A percentile compares a stretch with the other conserved stretches of the same genome.
Evolutionary conservation across 2,888 invertebrate species (phyloP).

Genomic region (Drosophila neonasuta): DNA sequence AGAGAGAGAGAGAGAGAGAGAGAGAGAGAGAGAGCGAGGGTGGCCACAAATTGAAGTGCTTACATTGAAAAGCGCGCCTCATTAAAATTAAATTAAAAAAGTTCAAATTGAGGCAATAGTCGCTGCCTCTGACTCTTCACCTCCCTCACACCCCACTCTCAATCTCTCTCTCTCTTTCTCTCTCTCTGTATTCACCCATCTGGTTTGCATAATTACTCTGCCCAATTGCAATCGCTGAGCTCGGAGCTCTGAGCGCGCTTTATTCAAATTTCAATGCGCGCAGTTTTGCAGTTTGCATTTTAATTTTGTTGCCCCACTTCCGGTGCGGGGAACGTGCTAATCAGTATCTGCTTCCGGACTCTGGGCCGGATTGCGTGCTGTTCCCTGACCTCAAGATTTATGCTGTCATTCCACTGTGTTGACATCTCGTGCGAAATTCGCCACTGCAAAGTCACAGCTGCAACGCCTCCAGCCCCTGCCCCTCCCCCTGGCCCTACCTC

Average conservation of each 20-base stretch:
- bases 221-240: conserved; percentile 48
- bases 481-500: too few relatives aligned
- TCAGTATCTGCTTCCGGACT: conserved; percentile 53
- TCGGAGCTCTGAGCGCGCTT: conserved; percentile 34
- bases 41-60: conserved; percentile 47
- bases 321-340: conserved; percentile 45
- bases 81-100: conserved; percentile 65
- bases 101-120: conserved; percentile 46
- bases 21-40: neutral
- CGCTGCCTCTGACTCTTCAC: neutral
- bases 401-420: conserved; percentile 44
- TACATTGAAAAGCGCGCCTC: conserved; percentile 55
- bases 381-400: conserved; percentile 48
- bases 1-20: too few relatives aligned
- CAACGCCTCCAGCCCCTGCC: conserved; percentile 24
- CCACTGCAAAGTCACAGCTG: conserved; percentile 29
- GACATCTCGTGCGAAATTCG: conserved; percentile 53
- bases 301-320: conserved; percentile 55
- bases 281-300: conserved; percentile 55
- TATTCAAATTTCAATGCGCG: conserved; percentile 47
- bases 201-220: conserved; percentile 57
- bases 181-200: conserved; percentile 23
- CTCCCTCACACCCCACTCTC: too few relatives aligned
- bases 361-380: conserved; percentile 7
- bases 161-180: neutral